A percentile compares a stretch with the other conserved stretches of the same genome.
Evolutionary conservation across 2,113 vertebrate species (phyloP).

Genomic region (Neopipo cinnamomea): DNA sequence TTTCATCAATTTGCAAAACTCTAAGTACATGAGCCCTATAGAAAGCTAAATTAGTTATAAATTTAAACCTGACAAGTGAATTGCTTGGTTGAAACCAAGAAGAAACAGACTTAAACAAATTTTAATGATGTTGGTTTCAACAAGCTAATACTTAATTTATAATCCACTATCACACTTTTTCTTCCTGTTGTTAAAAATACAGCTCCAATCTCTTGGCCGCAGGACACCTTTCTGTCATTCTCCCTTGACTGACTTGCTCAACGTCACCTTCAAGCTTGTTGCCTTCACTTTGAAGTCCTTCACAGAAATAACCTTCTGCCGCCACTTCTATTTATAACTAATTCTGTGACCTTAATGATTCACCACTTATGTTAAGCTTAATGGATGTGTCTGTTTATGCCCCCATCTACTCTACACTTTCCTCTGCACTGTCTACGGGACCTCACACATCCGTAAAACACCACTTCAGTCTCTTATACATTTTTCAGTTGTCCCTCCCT

Average conservation of each 20-base stretch:
- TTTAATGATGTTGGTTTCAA: neutral
- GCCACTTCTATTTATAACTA: slow-evolving; percentile 6
- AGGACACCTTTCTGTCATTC: neutral
- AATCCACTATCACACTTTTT: neutral
- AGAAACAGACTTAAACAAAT: neutral
- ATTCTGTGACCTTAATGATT: neutral
- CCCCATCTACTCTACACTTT: neutral
- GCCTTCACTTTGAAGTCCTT: neutral
- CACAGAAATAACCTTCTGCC: neutral
- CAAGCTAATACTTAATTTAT: neutral
- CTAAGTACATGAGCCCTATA: rapidly evolving
- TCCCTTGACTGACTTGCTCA: neutral
- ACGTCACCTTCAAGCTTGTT: neutral
- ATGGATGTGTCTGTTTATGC: neutral
- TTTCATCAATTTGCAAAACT: neutral
- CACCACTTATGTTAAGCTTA: neutral
- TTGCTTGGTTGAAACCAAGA: neutral
- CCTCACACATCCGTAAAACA: neutral
- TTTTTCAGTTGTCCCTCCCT: neutral
- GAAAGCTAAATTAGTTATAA: neutral
- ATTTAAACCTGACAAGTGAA: neutral
- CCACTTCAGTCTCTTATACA: rapidly evolving
- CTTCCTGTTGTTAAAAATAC: neutral
- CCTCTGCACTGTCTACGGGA: neutral
- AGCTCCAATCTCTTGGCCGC: neutral